Evolutionary conservation across 2,113 vertebrate genomes (phyloP).

Genomic region (Rafetus swinhoei): DNA sequence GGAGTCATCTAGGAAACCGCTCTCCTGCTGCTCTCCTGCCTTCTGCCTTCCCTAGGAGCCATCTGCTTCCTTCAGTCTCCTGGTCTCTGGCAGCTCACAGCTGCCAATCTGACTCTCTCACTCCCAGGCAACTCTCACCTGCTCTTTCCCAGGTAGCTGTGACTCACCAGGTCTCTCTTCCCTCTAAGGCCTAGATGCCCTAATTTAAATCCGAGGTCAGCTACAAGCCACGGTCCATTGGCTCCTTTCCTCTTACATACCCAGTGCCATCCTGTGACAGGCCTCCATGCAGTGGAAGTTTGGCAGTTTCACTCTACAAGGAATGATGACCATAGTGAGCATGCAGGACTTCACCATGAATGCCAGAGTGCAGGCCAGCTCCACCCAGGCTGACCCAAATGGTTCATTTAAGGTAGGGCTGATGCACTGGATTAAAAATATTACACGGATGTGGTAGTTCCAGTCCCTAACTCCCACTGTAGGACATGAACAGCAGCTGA

Average conservation of each 20-base stretch:
- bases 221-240: neutral
- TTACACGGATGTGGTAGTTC: neutral
- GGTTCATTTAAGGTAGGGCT: neutral
- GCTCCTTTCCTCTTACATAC: neutral
- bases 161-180: neutral
- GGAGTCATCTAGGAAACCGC: neutral
- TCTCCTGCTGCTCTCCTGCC: neutral
- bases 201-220: neutral
- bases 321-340: neutral
- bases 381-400: neutral
- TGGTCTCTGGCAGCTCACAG: neutral
- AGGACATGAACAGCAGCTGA: neutral
- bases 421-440: neutral
- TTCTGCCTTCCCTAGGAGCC: too few species aligned
- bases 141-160: neutral
- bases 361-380: neutral
- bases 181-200: neutral
- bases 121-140: neutral
- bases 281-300: neutral
- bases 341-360: neutral
- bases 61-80: neutral
- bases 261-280: neutral
- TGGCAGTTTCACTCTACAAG: neutral
- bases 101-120: too few species aligned
- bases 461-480: neutral